These are phyloP conservation scores for Panthera uncia DNA, from an alignment of 2,113 vertebrate species.

Conservation along the genomic window DNA sequence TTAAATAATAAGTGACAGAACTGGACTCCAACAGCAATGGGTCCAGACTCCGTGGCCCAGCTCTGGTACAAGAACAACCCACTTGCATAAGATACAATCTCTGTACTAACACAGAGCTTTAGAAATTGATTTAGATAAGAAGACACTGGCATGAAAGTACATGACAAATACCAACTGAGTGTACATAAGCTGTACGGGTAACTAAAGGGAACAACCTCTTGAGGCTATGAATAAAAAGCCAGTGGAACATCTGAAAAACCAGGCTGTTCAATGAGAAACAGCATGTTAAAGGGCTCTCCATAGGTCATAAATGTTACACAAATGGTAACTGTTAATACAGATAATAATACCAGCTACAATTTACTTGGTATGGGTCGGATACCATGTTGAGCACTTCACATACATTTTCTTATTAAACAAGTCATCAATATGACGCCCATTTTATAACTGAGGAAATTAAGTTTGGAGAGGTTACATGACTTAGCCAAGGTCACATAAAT, in stretches of 20 bases:
- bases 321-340: conserved; percentile 1
- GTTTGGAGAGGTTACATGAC: conserved; percentile 14
- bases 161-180: neutral
- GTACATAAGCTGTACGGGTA: neutral
- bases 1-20: neutral
- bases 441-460: conserved; percentile 33
- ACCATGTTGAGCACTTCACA: neutral
- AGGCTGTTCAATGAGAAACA: neutral
- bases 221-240: neutral
- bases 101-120: neutral
- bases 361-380: neutral
- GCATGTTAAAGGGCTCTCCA: neutral
- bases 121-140: neutral
- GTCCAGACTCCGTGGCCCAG: neutral
- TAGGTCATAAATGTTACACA: neutral
- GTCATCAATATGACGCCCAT: neutral
- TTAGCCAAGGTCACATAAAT: neutral
- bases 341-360: neutral
- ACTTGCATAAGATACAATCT: neutral
- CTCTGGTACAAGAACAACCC: neutral
- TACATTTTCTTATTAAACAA: conserved; percentile 10
- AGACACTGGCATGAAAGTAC: neutral
- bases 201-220: neutral
- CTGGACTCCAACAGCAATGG: neutral
- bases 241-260: neutral